Evolutionary conservation across 2,888 invertebrate genomes (phyloP).

Genomic region (Drosophila antonietae): DNA sequence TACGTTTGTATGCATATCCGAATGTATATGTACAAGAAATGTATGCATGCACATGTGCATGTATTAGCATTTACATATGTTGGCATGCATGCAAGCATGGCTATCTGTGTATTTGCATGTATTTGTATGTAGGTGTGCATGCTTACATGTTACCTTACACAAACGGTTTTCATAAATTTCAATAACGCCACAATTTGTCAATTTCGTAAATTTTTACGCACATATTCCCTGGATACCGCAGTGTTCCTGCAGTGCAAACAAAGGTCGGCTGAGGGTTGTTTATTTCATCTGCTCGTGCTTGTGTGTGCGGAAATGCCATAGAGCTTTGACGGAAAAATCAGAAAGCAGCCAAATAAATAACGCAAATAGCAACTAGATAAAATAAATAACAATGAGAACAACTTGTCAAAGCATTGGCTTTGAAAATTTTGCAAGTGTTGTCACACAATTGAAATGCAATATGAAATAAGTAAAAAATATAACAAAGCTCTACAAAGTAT

Average conservation of each 20-base stretch:
- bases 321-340: neutral
- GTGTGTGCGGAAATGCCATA: neutral
- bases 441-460: neutral
- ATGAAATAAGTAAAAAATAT: neutral
- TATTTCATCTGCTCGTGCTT: slow-evolving; percentile 3
- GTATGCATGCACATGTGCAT: no score
- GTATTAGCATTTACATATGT: no score
- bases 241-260: neutral
- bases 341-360: slow-evolving; percentile 7
- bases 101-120: neutral
- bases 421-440: slow-evolving; percentile 9
- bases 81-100: no score
- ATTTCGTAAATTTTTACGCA: neutral
- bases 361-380: slow-evolving; percentile 16
- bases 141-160: neutral
- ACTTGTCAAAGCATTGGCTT: slow-evolving; percentile 1
- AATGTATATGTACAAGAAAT: neutral
- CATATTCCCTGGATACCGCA: neutral
- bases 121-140: neutral
- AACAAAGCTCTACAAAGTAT: neutral
- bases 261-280: neutral
- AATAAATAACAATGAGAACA: neutral
- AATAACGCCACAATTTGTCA: neutral
- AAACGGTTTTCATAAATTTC: neutral
- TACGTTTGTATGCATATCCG: neutral